Base-by-base conservation (phyloP, 2,797 vertebrate genomes). In the Girardinus metallicus region DNA sequence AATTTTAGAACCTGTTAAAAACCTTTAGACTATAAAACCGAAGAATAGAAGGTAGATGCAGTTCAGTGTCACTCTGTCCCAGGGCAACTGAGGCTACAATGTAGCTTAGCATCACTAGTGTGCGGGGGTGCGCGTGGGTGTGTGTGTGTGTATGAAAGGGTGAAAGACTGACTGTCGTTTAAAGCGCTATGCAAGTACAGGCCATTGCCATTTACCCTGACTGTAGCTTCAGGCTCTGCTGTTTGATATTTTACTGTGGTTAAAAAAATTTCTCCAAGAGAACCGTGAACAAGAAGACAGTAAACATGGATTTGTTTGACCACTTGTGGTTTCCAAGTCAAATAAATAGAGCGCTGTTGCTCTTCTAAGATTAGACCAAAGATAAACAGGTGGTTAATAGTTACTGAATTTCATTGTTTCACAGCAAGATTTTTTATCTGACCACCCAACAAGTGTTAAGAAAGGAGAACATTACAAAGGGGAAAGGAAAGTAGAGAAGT, bases 401-500 rank as follows among this genome's bases (percentile, higher is more conserved):
- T 34, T 62, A 34, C 15, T 62, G 60, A 34, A 62, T 62, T 53
- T 62, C 16, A 62, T 62, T 16, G 31, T 13, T 34, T 62, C 6
- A 18, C 6, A 62, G 7, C 34, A 39, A 66, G 2, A 66, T 10
- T 23, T 68, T 68, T 26, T 13, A 68, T 23, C 36, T 41, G 64
- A 26, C 21, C 64, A 68, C 64, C 36, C 64, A 41, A 68, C 10
- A 68, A 41, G 64, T 68, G 64, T 68, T 41, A 12, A 68, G 64
- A 41, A 68, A 68, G 36, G 21, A 41, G 64, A 41, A 68, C 34
- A 26, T 41, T 39, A 41, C 13, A 68, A 41, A 68, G 36, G 23
- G 64, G 36, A 68, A 68, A 26, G 36, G 64, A 68, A 68, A 68
- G 36, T 68, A 26, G 64, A 68, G 36, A 21, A 68, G 36, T 68